Evolutionary conservation across 2,113 vertebrate species (phyloP).

Genomic region (Chaetura pelagica): DNA sequence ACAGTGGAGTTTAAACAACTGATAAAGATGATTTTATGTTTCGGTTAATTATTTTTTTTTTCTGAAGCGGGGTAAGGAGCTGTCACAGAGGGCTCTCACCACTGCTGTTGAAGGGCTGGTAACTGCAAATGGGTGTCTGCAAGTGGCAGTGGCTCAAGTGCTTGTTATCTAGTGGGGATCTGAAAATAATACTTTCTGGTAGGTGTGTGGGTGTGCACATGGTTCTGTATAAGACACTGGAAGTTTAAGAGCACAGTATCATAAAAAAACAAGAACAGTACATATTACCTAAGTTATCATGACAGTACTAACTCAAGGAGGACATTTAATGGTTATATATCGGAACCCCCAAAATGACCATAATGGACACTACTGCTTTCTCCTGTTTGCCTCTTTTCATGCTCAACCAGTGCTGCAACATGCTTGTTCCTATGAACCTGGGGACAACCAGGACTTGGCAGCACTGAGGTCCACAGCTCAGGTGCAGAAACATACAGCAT

Average conservation of each 20-base stretch:
- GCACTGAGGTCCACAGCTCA: not conserved
- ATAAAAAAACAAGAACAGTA: not conserved
- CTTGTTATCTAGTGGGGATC: not conserved
- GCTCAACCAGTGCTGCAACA: not conserved
- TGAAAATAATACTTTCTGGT: not conserved
- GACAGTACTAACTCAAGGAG: not conserved
- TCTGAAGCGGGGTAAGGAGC: not conserved
- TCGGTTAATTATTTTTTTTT: not conserved
- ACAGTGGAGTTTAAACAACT: not conserved
- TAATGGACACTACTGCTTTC: not conserved
- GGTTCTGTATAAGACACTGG: not conserved
- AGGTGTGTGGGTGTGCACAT: rapidly evolving
- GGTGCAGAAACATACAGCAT: not conserved
- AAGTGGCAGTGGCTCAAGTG: not conserved
- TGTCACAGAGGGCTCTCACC: not conserved
- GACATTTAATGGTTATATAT: not conserved
- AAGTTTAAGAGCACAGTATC: not conserved
- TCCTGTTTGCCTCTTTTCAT: not conserved
- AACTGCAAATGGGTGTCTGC: not conserved
- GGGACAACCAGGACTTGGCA: not conserved
- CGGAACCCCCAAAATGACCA: not conserved
- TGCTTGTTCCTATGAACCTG: rapidly evolving
- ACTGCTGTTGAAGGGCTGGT: not conserved
- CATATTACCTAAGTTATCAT: not conserved
- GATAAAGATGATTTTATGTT: not conserved